Base-by-base conservation (phyloP, 2,113 vertebrate genomes). In the Sander lucioperca region DNA sequence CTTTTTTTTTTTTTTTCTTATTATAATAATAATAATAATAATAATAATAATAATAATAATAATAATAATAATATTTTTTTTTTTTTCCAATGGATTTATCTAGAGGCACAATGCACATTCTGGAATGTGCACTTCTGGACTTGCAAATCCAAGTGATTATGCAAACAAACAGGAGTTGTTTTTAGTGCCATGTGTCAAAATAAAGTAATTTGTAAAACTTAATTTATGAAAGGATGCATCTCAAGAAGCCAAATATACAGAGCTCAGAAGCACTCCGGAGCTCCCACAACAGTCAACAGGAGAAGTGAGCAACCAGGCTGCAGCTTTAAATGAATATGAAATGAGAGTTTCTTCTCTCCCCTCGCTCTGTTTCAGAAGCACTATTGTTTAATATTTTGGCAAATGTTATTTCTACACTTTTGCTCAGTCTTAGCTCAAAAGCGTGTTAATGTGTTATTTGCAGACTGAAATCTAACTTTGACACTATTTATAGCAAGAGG, bases 401-500 rank as follows among this genome's bases (percentile, higher is more conserved):
- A 5, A 30, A 57, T 25, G 9, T 39, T 27, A 13, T 10, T 59
- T 77, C 59, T 6, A 27, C 12, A 71, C 3, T 15, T 68, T 43
- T 51, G 51, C 68, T 54, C 23, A 25, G 47, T 74, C 62, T 53
- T n/a, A 27, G 54, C 16, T 21, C 2, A 30, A 61, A 3, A 23
- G 47, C 51, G 23, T 23, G 30, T 33, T 5, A 33, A 27, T 27
- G 33, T n/a, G 51, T 43, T 70, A 18, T 43, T 51, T n/a, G 14
- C 43, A 71, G 39, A 43, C 30, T 33, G 18, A 25, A 56, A 71
- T 36, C 30, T 45, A 27, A 19, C 65, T 54, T n/a, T 65, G 63
- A 56, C 23, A 7, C 19, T 61, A 50, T 75, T 84, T 63, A 67
- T 63, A 58, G 58, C 47, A 27, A n/a, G 8, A 39, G n/a, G 21